Evolutionary conservation across 1,140 invertebrate species (phyloP), one percentile per base, ranked within the genome.

Genomic region (Drosophila albomicans): DNA sequence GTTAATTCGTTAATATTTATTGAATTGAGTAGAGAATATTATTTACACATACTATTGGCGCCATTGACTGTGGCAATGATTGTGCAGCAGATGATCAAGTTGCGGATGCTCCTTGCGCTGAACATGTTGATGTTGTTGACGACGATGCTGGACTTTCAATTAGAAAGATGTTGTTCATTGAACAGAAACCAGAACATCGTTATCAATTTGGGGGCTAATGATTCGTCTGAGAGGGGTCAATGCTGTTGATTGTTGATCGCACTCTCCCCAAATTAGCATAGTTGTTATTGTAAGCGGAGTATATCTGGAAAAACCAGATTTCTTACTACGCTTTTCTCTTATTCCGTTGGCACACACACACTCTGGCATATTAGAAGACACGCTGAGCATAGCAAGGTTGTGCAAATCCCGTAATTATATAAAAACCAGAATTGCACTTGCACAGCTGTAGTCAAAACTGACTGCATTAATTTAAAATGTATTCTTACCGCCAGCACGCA

Each of bases 181-280:
- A 49, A 25, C 25, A 35, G 48, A n/a, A 64, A 28, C 59, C 38
- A 56, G 15, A 64, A 28, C 68, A 48, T 65, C 68, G 35, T 71
- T 71, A 71, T 71, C 68, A 71, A 61, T 56, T 43, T 43, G 11
- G 16, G 38, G 28, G 35, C 28, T 20, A 45, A 56, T n/a, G 43
- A 35, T 67, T 57, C 11, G 43, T 16, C 61, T 35, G 68, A 41
- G 32, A 49, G 51, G 51, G 68, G 68, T 71, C 68, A 71, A 64
- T 30, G 8, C 16, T 64, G 30, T 48, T 25, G 68, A 16, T 38
- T 16, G 13, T 11, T 15, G 51, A 65, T 65, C 30, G 51, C 61
- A 48, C 49, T 57, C 38, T 30, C 25, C 38, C 41, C 25, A 45
- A 64, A 48, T 70, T 70, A 13, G n/a, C 41, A 63, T 63, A 54